Evolutionary conservation across 2,888 invertebrate species (phyloP).

Genomic region (Scaeva pyrastri): DNA sequence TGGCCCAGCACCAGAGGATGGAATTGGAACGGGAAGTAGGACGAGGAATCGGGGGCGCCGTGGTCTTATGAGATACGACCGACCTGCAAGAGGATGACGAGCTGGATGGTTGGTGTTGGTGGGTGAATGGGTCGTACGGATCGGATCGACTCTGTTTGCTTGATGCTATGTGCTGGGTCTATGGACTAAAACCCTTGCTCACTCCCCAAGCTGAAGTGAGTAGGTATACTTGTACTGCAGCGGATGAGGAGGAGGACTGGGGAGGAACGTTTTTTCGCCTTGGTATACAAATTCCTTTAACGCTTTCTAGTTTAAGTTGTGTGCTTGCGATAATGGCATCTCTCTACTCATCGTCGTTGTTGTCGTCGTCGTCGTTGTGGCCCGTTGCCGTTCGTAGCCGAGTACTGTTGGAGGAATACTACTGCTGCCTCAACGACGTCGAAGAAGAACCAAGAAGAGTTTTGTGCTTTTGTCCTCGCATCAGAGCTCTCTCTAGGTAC

Average conservation of each 20-base stretch:
- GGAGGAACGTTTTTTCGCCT: slow-evolving; percentile 54
- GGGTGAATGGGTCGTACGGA: slow-evolving; percentile 67
- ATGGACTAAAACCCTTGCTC: slow-evolving; percentile 57
- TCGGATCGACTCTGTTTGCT: slow-evolving; percentile 10
- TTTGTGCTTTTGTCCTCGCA: slow-evolving; percentile 74
- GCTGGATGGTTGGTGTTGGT: slow-evolving; percentile 64
- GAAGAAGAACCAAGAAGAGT: slow-evolving; percentile 73
- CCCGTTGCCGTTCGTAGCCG: slow-evolving; percentile 68
- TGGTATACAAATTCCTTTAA: slow-evolving; percentile 74
- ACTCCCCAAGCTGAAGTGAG: slow-evolving; percentile 34
- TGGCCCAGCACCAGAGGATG: slow-evolving; percentile 68
- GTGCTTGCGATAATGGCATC: slow-evolving; percentile 75
- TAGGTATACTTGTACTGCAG: slow-evolving; percentile 48
- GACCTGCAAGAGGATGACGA: slow-evolving; percentile 74
- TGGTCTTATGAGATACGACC: slow-evolving; percentile 76
- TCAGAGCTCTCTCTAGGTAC: slow-evolving; percentile 62
- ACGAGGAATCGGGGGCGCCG: slow-evolving; percentile 50
- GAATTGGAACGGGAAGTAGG: slow-evolving; percentile 56
- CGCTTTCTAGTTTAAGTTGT: slow-evolving; percentile 76
- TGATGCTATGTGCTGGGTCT: slow-evolving; percentile 37
- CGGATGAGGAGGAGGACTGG: slow-evolving; percentile 16
- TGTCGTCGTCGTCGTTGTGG: slow-evolving; percentile 70
- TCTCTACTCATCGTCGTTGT: slow-evolving; percentile 67
- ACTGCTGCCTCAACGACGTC: slow-evolving; percentile 64
- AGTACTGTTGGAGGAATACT: slow-evolving; percentile 72